Evolutionary conservation across 2,888 invertebrate species (phyloP), one percentile per base, ranked within the genome.

Genomic region (Erynnis tages): DNA sequence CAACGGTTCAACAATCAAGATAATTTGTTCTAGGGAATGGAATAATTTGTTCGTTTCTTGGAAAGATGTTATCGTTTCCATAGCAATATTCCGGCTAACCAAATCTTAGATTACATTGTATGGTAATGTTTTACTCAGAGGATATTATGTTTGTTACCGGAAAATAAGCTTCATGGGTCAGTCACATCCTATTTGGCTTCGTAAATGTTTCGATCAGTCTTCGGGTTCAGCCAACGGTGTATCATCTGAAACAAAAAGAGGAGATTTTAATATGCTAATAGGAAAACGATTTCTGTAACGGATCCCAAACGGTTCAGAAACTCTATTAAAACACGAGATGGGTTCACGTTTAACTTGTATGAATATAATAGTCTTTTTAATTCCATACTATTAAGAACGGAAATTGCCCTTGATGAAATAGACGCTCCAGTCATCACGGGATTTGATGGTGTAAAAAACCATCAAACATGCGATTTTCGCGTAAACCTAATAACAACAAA

Each of bases 141-240:
- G 23, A 27, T n/a, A 47, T 14, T 19, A 34, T 16, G 21, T 43
- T 23, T 16, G 19, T 78, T 69, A 87, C 88, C 86, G 73, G 65
- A 65, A 67, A 63, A 65, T 68, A 54, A 44, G 52, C 72, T 71
- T 83, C 81, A 82, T 82, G 76, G 74, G 66, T 71, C 66, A 62
- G 72, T 77, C 80, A 86, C 85, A 77, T 82, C 72, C 66, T 81
- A 76, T 67, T 73, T 69, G 71, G 69, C 69, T 73, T 72, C 68
- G 64, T 76, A 73, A 70, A 72, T 78, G 73, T 68, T 68, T 69
- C 75, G 76, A 80, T 87, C 88, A 87, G 87, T 87, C 88, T 89
- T 87, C 72, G 63, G 63, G 62, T 71, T 77, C 79, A 79, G 81
- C 81, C 77, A 74, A 69, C 66, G 67, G 61, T 71, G 61, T 68